Conservation (phyloP, 2,888 invertebrate species). For the Portevinia maculata region DNA sequence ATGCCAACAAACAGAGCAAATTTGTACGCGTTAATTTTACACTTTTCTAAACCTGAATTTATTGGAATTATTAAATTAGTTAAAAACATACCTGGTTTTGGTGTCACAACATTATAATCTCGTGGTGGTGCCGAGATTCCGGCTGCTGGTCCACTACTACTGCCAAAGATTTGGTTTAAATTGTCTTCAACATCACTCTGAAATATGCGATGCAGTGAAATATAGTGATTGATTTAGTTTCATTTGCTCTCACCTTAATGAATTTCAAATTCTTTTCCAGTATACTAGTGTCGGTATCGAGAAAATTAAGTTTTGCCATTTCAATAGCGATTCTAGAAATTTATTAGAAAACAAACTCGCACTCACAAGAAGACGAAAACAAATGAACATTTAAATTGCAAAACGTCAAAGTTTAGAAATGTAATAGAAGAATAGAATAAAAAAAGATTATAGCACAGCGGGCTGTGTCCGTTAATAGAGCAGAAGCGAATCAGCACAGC, state of each 20-base stretch:
- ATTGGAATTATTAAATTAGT: background rate
- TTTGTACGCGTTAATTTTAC: too few relatives aligned
- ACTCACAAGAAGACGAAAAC: conserved; percentile 16
- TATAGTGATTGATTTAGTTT: background rate
- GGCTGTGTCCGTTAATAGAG: conserved; percentile 29
- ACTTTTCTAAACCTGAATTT: conserved; percentile 1
- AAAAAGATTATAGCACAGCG: too few relatives aligned
- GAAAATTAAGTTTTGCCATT: conserved; percentile 84
- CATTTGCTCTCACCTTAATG: conserved; percentile 80
- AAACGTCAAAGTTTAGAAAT: background rate
- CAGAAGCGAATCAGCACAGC: background rate
- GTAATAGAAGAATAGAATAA: conserved; percentile 28
- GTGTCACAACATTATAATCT: conserved; percentile 87
- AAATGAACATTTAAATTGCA: conserved; percentile 51
- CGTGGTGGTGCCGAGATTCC: conserved; percentile 76
- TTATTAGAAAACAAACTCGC: background rate
- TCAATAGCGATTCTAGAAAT: conserved; percentile 77
- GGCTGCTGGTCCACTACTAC: conserved; percentile 22
- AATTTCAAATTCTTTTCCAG: conserved; percentile 85
- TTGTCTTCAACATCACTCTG: conserved; percentile 86
- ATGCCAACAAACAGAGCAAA: background rate
- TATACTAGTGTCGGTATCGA: conserved; percentile 86
- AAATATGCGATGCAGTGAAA: conserved; percentile 64
- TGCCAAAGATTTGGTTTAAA: conserved; percentile 84
- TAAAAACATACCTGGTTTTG: conserved; percentile 85